Evolutionary conservation across 2,113 vertebrate genomes (phyloP), one percentile per base, ranked within the genome.

Genomic region (Melanerpes formicivorus): DNA sequence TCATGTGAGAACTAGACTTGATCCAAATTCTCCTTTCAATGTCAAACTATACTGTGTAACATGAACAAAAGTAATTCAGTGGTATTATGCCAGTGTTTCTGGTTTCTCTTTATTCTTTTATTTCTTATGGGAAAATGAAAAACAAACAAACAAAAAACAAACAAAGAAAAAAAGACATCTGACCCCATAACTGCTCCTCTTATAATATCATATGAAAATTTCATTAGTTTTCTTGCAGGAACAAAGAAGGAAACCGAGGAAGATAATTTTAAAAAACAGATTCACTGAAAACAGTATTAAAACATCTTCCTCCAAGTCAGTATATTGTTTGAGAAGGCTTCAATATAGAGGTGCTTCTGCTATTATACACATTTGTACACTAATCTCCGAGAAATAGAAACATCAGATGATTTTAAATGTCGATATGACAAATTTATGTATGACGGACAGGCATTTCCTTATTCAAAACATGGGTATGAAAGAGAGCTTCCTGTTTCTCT

Each of bases 391-490:
- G 63, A 88, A 62, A 67, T 22, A 88, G 84, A 91, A 95, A 69
- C 10, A 32, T 67, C 93, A 84, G 4, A 1, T 86, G 87, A 94
- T 86, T 85, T 76, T 79, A 9, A 54, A 91, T 85, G 91, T 69
- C 88, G 72, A 23, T 76, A 78, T 76, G 87, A 96, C 58, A 94
- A 69, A 81, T 87, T 84, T 93, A 75, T 65, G 40, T 65, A 58
- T 34, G 81, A 58, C 14, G 91, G 94, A 94, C 52, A 94, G 75
- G 79, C 96, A 96, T 97, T 97, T 97, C 95, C 93, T 92, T 59
- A 90, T 93, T 94, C 74, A 96, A 96, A 93, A 94, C 76, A 78
- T 2, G 14, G 88, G 70, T 80, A 96, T 79, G 81, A 90, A 87
- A 92, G 84, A 83, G 29, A 88, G 37, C 22, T 93, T 93, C 93